Evolutionary conservation across 2,797 vertebrate species (phyloP).

Genomic region (Notolabrus celidotus): DNA sequence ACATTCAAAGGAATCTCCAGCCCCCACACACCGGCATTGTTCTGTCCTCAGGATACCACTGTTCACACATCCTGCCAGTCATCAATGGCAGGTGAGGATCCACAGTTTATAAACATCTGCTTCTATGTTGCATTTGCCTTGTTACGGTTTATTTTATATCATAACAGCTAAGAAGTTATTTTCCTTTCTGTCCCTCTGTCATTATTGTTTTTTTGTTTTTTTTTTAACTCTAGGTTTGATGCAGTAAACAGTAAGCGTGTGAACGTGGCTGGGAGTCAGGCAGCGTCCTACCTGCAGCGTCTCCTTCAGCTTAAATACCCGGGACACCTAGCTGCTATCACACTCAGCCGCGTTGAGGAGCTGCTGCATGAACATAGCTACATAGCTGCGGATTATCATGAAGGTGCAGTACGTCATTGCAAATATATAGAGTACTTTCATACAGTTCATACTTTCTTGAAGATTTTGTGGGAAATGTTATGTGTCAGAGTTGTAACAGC

Average conservation of each 20-base stretch:
- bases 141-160: neutral
- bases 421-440: neutral
- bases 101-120: neutral
- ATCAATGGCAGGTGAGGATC: constrained; percentile 91
- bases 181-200: neutral
- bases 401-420: constrained; percentile 76
- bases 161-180: neutral
- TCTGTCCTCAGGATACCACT: constrained; percentile 94
- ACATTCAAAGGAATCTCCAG: constrained; percentile 55
- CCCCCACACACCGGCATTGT: constrained; percentile 87
- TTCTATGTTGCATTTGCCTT: neutral
- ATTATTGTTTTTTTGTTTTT: neutral
- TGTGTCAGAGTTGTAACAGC: no score
- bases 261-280: constrained; percentile 95
- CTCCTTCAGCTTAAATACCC: constrained; percentile 98
- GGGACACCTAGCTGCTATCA: constrained; percentile 91
- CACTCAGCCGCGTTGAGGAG: constrained; percentile 97
- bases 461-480: no score
- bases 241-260: constrained; percentile 94
- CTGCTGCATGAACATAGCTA: constrained; percentile 96
- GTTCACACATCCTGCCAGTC: constrained; percentile 95
- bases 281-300: constrained; percentile 93
- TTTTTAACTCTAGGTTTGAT: constrained; percentile 86
- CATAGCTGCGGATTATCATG: constrained; percentile 90
- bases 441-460: neutral